Conservation (phyloP, 2,888 invertebrate species). For the Plemyria rubiginata region DNA sequence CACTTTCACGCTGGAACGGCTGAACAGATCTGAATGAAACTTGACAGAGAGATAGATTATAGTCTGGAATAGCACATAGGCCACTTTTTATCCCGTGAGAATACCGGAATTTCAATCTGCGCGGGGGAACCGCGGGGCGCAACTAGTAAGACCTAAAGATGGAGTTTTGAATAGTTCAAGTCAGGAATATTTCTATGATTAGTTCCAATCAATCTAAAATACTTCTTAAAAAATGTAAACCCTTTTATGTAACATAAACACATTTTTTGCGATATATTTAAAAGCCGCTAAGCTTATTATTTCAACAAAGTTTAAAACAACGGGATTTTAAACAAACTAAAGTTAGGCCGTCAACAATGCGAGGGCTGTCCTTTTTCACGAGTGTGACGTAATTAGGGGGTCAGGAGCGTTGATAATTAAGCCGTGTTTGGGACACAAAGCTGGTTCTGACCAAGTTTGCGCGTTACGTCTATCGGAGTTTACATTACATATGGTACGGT, state of each 20-base stretch:
- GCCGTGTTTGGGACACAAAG: slow-evolving; percentile 70
- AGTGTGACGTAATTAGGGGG: slow-evolving; percentile 54
- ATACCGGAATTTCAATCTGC: too few species aligned
- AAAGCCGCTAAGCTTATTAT: slow-evolving; percentile 5
- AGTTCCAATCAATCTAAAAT: too few species aligned
- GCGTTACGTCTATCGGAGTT: slow-evolving; percentile 55
- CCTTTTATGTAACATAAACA: not conserved
- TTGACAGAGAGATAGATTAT: too few species aligned
- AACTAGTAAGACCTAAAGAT: too few species aligned
- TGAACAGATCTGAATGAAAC: too few species aligned
- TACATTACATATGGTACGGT: slow-evolving; percentile 33
- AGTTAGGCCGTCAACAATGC: slow-evolving; percentile 33
- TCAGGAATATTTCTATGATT: too few species aligned
- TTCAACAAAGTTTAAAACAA: slow-evolving; percentile 24
- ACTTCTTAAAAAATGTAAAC: not conserved
- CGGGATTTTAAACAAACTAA: slow-evolving; percentile 29
- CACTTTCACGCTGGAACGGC: too few species aligned
- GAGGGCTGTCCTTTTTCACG: slow-evolving; percentile 49
- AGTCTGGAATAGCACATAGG: too few species aligned
- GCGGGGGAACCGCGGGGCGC: too few species aligned
- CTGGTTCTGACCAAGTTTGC: slow-evolving; percentile 58
- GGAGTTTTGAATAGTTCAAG: too few species aligned
- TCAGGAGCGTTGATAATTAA: slow-evolving; percentile 62
- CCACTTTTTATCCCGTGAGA: too few species aligned
- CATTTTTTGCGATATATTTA: slow-evolving; percentile 11